These are phyloP conservation scores for Coendou prehensilis DNA, from an alignment of 2,797 vertebrate genomes.

Conservation along the genomic window DNA sequence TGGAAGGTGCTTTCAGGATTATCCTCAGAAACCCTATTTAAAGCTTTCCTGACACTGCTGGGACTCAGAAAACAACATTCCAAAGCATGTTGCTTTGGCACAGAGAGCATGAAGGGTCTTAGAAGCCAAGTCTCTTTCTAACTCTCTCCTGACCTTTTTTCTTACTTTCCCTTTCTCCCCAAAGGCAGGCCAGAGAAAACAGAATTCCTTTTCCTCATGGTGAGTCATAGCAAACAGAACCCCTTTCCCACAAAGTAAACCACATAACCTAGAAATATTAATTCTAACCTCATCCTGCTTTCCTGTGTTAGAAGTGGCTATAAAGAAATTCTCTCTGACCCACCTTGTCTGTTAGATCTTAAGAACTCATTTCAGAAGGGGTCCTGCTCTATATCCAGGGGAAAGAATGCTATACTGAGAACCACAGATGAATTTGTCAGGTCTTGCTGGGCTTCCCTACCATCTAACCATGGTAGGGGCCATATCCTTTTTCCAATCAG, in stretches of 20 bases:
- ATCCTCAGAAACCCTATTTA: not conserved
- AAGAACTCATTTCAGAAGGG: not conserved
- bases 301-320: not conserved
- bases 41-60: not conserved
- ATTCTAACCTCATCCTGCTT: not conserved
- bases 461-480: too few relatives aligned
- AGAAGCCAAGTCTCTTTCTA: not conserved
- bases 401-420: not conserved
- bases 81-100: not conserved
- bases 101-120: not conserved
- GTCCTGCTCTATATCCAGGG: not conserved
- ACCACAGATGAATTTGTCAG: not conserved
- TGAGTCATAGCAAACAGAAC: not conserved
- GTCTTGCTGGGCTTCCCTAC: not conserved
- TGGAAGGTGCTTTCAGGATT: not conserved
- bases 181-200: not conserved
- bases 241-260: not conserved
- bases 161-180: not conserved
- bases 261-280: not conserved
- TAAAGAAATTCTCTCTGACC: not conserved
- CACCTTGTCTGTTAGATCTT: not conserved
- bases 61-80: not conserved
- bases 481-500: not conserved
- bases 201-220: not conserved
- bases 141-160: too few relatives aligned